Percentiles rank a stretch among this genome's conserved stretches.
phyloP scores from a whole-genome alignment of 2,113 vertebrate species.

The Cygnus atratus region DNA sequence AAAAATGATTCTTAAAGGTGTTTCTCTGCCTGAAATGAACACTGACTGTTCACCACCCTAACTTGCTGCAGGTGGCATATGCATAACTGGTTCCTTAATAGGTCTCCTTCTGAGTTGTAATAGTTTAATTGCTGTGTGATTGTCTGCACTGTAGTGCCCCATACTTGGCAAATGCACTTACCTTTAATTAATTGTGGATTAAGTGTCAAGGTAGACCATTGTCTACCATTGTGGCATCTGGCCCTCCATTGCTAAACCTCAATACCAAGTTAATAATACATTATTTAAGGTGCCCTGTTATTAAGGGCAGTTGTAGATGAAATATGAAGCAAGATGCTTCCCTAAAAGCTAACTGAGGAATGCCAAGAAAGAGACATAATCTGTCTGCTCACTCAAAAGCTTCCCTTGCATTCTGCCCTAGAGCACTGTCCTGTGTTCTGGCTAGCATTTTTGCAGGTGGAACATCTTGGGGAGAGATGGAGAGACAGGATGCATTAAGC shows the following conservation, averaged over 20 bases:
- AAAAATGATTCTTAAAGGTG: not conserved
- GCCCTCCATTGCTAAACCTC: not conserved
- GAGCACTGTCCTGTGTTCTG: fast-evolving
- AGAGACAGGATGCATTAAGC: not conserved
- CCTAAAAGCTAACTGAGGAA: not conserved
- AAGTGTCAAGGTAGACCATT: not conserved
- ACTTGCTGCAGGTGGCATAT: not conserved
- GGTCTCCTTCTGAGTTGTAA: not conserved
- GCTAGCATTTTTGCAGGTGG: not conserved
- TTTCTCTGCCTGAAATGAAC: not conserved
- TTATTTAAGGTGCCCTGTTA: not conserved
- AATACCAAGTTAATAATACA: not conserved
- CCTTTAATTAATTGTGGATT: not conserved
- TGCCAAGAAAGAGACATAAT: not conserved
- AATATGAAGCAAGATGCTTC: not conserved
- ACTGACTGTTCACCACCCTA: not conserved
- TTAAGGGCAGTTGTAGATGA: not conserved
- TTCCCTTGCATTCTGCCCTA: not conserved
- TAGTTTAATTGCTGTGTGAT: not conserved
- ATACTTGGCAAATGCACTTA: not conserved
- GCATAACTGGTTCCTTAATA: not conserved
- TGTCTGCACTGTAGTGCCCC: not conserved
- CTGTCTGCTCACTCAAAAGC: not conserved
- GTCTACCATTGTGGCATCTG: not conserved
- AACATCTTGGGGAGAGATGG: not conserved